Conservation (phyloP, 2,797 vertebrate species). For the Monodelphis domestica region DNA sequence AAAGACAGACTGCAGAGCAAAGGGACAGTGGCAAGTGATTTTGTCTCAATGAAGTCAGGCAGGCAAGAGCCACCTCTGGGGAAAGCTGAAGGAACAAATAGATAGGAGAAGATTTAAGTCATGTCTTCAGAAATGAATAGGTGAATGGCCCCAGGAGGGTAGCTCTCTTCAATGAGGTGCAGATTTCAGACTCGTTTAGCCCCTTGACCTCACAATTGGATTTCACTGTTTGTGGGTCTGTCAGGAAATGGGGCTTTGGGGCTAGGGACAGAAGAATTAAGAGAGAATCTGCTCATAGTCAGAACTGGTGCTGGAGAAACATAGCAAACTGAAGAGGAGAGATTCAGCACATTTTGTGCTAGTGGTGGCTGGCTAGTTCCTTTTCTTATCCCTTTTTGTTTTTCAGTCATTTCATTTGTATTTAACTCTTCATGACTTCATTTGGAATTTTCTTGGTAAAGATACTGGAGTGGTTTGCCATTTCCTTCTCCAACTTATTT, state of each 20-base stretch:
- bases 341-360: background rate
- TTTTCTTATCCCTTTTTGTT: too few relatives aligned
- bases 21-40: background rate
- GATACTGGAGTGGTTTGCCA: too few relatives aligned
- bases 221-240: conserved; percentile 24
- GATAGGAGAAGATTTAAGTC: background rate
- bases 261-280: background rate
- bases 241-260: conserved; percentile 33
- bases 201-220: conserved; percentile 11
- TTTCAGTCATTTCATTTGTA: too few relatives aligned
- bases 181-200: background rate
- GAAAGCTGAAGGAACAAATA: background rate
- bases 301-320: background rate
- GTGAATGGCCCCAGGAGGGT: background rate
- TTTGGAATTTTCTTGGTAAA: too few relatives aligned
- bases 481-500: too few relatives aligned
- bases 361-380: background rate
- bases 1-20: background rate
- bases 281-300: background rate
- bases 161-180: background rate
- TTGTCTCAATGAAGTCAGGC: background rate
- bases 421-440: too few relatives aligned
- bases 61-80: background rate
- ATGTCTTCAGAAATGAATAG: background rate
- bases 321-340: background rate